Evolutionary conservation across 2,113 vertebrate species (phyloP).

Genomic region (Neoarius graeffei): DNA sequence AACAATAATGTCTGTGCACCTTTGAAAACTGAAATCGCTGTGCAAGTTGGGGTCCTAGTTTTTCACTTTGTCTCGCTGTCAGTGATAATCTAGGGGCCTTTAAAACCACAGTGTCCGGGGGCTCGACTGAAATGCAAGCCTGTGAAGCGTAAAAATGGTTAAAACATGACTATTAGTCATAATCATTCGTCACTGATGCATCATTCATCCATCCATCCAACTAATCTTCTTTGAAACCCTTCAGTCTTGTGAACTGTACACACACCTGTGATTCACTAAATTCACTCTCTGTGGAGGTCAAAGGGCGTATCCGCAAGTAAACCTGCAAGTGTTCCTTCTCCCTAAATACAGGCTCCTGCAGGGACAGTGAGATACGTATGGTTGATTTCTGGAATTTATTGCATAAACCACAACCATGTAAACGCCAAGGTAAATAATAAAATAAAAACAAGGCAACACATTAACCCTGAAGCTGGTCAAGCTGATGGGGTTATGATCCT

Average conservation of each 20-base stretch:
- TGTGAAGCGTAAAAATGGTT: slow-evolving; percentile 49
- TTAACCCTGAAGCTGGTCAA: not conserved
- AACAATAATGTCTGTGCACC: slow-evolving; percentile 62
- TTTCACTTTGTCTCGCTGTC: slow-evolving; percentile 78
- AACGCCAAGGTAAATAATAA: not conserved
- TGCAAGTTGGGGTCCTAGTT: slow-evolving; percentile 68
- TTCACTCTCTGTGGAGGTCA: slow-evolving; percentile 76
- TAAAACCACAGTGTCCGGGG: slow-evolving; percentile 77
- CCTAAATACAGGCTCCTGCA: slow-evolving; percentile 66
- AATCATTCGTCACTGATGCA: not conserved
- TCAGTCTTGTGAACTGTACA: not conserved
- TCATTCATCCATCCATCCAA: too few relatives aligned
- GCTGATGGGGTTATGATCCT: not conserved
- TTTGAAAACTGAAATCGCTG: slow-evolving; percentile 91
- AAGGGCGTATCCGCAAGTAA: slow-evolving; percentile 84
- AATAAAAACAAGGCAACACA: not conserved
- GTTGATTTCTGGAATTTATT: not conserved
- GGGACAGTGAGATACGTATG: not conserved
- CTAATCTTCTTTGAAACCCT: not conserved
- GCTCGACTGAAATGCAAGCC: slow-evolving; percentile 80
- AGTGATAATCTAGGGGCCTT: slow-evolving; percentile 76
- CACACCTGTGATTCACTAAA: slow-evolving; percentile 80
- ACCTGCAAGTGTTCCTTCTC: slow-evolving; percentile 83
- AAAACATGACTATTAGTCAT: not conserved
- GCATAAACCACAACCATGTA: too few relatives aligned